Conservation (phyloP, 2,888 invertebrate species). For the Carabus problematicus region DNA sequence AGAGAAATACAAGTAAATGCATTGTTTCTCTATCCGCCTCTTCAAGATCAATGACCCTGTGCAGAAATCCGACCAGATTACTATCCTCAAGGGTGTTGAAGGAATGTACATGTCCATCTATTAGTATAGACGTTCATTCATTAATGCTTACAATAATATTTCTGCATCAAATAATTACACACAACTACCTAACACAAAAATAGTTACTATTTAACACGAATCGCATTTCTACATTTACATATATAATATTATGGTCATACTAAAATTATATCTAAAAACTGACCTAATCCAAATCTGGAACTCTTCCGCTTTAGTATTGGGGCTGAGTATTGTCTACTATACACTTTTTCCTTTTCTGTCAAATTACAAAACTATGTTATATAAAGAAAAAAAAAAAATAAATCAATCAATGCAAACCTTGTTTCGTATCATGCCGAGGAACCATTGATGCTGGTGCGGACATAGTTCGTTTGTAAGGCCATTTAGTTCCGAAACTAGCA, state of each 20-base stretch:
- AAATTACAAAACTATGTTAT: slow-evolving; percentile 47
- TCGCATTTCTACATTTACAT: too few species aligned
- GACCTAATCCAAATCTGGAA: slow-evolving; percentile 89
- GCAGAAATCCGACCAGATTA: slow-evolving; percentile 78
- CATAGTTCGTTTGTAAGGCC: slow-evolving; percentile 94
- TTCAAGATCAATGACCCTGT: slow-evolving; percentile 90
- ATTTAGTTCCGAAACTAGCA: slow-evolving; percentile 89
- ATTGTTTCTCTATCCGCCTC: slow-evolving; percentile 96
- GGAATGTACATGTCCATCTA: slow-evolving; percentile 86
- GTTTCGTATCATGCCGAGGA: slow-evolving; percentile 75
- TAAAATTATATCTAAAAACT: slow-evolving; percentile 61
- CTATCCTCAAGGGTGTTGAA: slow-evolving; percentile 82
- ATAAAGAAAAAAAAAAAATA: slow-evolving; percentile 37
- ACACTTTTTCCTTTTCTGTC: slow-evolving; percentile 83
- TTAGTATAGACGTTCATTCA: slow-evolving; percentile 47
- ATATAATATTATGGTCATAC: too few species aligned
- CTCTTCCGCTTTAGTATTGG: slow-evolving; percentile 94
- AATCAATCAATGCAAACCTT: slow-evolving; percentile 57
- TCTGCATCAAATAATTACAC: too few species aligned
- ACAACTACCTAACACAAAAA: too few species aligned
- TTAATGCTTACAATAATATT: too few species aligned
- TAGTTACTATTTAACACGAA: too few species aligned
- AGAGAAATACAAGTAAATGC: slow-evolving; percentile 90
- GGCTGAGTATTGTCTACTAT: slow-evolving; percentile 91
- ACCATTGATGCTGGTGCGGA: slow-evolving; percentile 89